Evolutionary conservation across 2,888 invertebrate genomes (phyloP), one percentile per base, ranked within the genome.

Genomic region (Amphipyra berbera): DNA sequence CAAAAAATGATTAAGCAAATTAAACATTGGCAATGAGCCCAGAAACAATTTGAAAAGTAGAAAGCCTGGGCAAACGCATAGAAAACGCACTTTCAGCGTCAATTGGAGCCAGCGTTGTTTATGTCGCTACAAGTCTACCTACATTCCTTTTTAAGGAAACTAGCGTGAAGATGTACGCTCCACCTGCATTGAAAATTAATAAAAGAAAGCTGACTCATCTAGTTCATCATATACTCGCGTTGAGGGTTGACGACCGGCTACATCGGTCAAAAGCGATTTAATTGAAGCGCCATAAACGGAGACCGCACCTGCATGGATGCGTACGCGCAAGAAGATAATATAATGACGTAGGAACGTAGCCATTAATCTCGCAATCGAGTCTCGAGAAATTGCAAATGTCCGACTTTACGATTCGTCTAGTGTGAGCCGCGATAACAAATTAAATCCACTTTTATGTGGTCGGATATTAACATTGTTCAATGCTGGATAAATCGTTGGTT

Each of bases 251-350:
- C 63, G 78, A 79, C 78, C 80, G 82, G 68, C 80, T 77, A 70
- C 84, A 76, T 88, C 89, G 89, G 87, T 89, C 90, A 91, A 89
- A 90, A 86, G 89, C 87, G 88, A 91, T 90, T 92, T 92, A 92
- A 92, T 93, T 91, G 90, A 89, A 91, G 83, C 86, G 76, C 92
- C 90, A 90, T 91, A 91, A 90, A 89, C 80, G 87, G 88, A 78
- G 75, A 55, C 72, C 83, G 84, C 90, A 90, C 91, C 90, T 90
- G 89, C 87, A 72, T 59, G 21, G 61, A 74, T 82, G 79, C 78
- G 72, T 54, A 71, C 76, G 73, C 81, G 64, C 70, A 68, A 74
- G 75, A 71, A 74, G 70, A 69, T 69, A 64, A 68, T 59, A 69
- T 62, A 73, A 76, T 67, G 61, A 70, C 63, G 75, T 64, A 69